Conservation (phyloP, 2,113 vertebrate genomes). For the Rhabdomys dilectus region DNA sequence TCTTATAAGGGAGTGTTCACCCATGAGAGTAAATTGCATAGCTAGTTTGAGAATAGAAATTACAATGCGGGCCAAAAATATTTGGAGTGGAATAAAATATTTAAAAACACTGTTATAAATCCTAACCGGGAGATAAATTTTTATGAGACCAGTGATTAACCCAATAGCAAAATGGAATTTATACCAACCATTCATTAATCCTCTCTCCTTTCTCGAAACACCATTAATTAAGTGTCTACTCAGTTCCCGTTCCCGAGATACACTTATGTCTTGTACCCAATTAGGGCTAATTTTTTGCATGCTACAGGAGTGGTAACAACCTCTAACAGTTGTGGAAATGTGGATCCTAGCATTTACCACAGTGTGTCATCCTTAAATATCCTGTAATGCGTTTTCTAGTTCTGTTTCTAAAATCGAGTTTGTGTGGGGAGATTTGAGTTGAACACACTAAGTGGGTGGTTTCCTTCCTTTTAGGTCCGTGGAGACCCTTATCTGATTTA, state of each 20-base stretch:
- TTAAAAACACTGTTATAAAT: slow-evolving; percentile 70
- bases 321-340: slow-evolving; percentile 79
- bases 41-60: slow-evolving; percentile 42
- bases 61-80: slow-evolving; percentile 63
- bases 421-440: slow-evolving; percentile 73
- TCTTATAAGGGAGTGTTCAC: background rate
- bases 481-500: slow-evolving; percentile 70
- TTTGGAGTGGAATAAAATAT: slow-evolving; percentile 68
- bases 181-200: slow-evolving; percentile 79
- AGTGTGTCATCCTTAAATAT: slow-evolving; percentile 82
- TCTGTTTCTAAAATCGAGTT: slow-evolving; percentile 77
- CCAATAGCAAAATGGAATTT: slow-evolving; percentile 75
- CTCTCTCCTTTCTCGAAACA: slow-evolving; percentile 76
- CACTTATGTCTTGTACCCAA: slow-evolving; percentile 65
- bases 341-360: slow-evolving; percentile 79
- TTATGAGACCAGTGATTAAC: slow-evolving; percentile 80
- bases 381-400: slow-evolving; percentile 75
- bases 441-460: slow-evolving; percentile 77
- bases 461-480: slow-evolving; percentile 78
- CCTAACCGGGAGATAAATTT: slow-evolving; percentile 76
- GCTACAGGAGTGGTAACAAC: slow-evolving; percentile 53
- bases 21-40: background rate
- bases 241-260: slow-evolving; percentile 57
- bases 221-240: slow-evolving; percentile 80
- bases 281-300: slow-evolving; percentile 75